phyloP scores from a whole-genome alignment of 2,888 invertebrate species.

The Neoaliturus tenellus region DNA sequence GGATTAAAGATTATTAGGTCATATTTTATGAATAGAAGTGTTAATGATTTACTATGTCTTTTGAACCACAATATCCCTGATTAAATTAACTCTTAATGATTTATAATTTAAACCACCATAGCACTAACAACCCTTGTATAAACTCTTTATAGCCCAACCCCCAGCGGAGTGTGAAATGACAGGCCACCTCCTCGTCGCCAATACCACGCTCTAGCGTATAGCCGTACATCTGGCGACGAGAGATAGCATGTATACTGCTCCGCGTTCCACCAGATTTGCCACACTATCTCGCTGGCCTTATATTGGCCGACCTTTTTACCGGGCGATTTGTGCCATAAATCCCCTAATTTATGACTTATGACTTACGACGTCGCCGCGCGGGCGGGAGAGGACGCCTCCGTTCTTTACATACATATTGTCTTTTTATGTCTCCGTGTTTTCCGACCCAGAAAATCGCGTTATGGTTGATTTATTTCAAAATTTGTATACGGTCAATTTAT shows the following conservation, averaged over 20 bases:
- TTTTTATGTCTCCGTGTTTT: neutral
- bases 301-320: constrained; percentile 59
- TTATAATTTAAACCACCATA: too few species aligned
- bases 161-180: too few species aligned
- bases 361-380: constrained; percentile 54
- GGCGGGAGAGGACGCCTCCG: neutral
- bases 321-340: constrained; percentile 62
- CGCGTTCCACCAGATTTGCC: constrained; percentile 20
- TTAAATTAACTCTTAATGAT: too few species aligned
- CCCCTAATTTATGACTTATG: constrained; percentile 61
- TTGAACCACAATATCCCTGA: too few species aligned
- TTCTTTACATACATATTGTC: constrained; percentile 22
- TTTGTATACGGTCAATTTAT: too few species aligned
- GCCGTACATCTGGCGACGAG: neutral
- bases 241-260: neutral
- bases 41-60: too few species aligned
- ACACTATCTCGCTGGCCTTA: neutral
- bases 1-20: too few species aligned
- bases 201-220: too few species aligned
- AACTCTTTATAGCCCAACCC: too few species aligned
- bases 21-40: too few species aligned
- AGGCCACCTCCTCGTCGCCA: too few species aligned
- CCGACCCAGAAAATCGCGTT: constrained; percentile 14
- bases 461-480: neutral
- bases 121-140: too few species aligned